Percentiles rank a stretch among this genome's conserved stretches.
phyloP scores from a whole-genome alignment of 2,888 invertebrate species.

The Trissonchulus sp. region DNA sequence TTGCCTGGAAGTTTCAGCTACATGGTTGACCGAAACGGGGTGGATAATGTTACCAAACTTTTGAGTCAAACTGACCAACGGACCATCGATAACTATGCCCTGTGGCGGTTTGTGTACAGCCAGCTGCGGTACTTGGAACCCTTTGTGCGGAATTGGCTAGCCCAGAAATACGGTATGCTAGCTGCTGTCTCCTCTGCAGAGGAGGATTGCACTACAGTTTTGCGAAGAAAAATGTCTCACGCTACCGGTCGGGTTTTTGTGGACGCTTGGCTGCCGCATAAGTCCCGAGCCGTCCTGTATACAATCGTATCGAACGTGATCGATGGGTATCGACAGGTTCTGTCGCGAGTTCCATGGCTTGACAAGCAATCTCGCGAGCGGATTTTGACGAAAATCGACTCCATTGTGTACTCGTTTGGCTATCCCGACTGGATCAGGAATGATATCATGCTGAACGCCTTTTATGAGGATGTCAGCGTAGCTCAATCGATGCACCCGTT shows the following conservation, averaged over 20 bases:
- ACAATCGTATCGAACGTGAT: neutral
- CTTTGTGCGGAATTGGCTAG: neutral
- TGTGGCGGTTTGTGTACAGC: neutral
- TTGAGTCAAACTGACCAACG: neutral
- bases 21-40: neutral
- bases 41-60: neutral
- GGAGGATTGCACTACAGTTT: neutral
- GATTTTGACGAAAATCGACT: neutral
- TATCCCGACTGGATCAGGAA: neutral
- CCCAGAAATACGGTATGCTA: neutral
- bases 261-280: neutral
- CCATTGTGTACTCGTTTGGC: neutral
- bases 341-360: neutral
- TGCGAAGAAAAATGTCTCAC: neutral
- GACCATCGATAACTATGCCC: neutral
- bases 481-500: neutral
- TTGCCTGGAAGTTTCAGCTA: neutral
- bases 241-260: neutral
- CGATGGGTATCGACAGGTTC: neutral
- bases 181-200: neutral
- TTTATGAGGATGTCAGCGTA: neutral
- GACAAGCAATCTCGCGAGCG: neutral
- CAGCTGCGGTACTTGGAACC: neutral
- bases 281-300: neutral
- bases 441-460: neutral